A percentile compares a stretch with the other conserved stretches of the same genome.
Evolutionary conservation across 2,113 vertebrate species (phyloP).

Genomic region (Aegotheles bennettii): DNA sequence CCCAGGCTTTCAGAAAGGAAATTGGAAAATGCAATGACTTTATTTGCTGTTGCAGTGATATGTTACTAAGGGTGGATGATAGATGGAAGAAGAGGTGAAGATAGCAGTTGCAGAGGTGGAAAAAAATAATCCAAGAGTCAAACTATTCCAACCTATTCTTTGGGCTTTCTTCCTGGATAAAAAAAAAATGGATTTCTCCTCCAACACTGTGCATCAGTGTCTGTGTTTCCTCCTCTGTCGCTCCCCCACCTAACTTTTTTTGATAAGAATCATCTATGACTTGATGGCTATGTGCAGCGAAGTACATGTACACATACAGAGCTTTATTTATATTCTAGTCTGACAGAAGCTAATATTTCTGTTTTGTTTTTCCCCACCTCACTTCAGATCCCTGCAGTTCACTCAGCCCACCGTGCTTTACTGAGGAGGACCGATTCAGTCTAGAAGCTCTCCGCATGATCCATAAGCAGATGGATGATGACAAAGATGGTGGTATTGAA

Average conservation of each 20-base stretch:
- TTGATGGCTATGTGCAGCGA: background rate
- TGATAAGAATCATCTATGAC: background rate
- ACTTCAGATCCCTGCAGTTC: slow-evolving; percentile 84
- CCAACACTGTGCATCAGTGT: no score
- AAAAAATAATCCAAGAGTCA: background rate
- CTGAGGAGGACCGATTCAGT: slow-evolving; percentile 91
- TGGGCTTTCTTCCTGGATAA: background rate
- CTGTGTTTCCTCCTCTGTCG: no score
- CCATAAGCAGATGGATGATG: slow-evolving; percentile 98
- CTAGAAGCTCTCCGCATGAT: slow-evolving; percentile 94
- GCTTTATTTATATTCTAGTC: background rate
- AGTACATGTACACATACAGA: background rate
- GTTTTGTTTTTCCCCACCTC: background rate
- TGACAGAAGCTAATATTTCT: background rate
- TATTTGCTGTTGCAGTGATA: background rate
- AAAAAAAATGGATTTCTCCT: background rate
- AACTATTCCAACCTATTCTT: background rate
- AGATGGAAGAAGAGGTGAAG: background rate
- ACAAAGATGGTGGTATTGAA: slow-evolving; percentile 97
- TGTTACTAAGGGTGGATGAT: background rate
- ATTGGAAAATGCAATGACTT: background rate
- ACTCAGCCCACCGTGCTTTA: slow-evolving; percentile 88
- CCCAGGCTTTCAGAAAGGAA: background rate
- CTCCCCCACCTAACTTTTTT: no score
- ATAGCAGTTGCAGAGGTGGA: background rate